Base-by-base conservation (phyloP, 1,140 invertebrate genomes). In the Choristoneura fumiferana region DNA sequence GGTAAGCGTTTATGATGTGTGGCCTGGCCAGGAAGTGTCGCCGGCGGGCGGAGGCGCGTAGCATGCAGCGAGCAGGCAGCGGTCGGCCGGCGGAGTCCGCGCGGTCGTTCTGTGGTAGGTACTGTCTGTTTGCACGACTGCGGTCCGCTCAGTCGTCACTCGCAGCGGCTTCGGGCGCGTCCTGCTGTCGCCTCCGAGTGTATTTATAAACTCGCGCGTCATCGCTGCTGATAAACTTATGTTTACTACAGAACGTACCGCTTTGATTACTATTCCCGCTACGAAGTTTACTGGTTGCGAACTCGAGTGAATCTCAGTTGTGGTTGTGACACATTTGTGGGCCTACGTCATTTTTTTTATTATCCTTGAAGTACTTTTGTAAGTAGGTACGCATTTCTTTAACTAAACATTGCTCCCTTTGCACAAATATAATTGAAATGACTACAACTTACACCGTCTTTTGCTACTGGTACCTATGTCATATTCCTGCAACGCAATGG, bases 171-270 rank as follows among this genome's bases (percentile, higher is more conserved):
- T 73, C 75, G 71, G 68, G 66, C 73, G 80, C 78, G 82, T 81
- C 82, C 81, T 77, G 68, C 66, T 76, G 79, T 78, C 81, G 83
- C 79, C 80, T 78, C 69, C 63, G 62, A 58, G 70, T 75, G 53
- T 84, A 83, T 84, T 78, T 76, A 80, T 85, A 85, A 81, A 82
- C 78, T 70, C 64, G 60, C 67, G 67, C 81, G 78, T 80, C 79
- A 84, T 77, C 63, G 43, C 59, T 58, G 66, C 53, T 73, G 71
- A 82, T 80, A 72, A 73, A 78, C 67, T 60, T 35, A 57, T 75
- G 67, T 75, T 78, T 74, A 78, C 71, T 69, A 54, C 14, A 33
- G 22, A 49, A 10, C 10, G n/a, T n/a, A 12, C 9, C 18, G 18
- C 43, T 29, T 29, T 49, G 43, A 49, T 49, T 49, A 49, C 43